phyloP scores from a whole-genome alignment of 2,113 vertebrate genomes.

The Eupsittula cactorum region DNA sequence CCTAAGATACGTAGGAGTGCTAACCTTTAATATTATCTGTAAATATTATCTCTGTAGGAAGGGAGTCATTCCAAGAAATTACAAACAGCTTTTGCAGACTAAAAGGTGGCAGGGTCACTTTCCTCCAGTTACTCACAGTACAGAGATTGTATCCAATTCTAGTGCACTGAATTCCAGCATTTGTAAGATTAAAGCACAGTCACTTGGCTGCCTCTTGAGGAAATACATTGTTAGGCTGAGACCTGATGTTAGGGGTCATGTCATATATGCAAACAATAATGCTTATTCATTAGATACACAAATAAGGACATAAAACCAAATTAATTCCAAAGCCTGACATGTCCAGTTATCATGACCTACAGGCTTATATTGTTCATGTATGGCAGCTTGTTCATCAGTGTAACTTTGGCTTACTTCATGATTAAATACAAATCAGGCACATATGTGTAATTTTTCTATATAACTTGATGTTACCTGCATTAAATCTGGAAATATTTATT shows the following conservation, averaged over 20 bases:
- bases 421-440: neutral
- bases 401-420: neutral
- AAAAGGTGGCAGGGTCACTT: neutral
- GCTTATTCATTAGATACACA: neutral
- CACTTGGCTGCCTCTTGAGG: neutral
- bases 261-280: neutral
- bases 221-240: slow-evolving; percentile 1
- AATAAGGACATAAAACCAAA: slow-evolving; percentile 17
- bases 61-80: neutral
- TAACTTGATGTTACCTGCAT: neutral
- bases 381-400: neutral
- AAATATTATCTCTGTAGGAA: neutral
- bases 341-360: neutral
- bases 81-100: neutral
- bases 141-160: neutral
- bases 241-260: neutral
- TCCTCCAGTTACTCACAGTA: neutral
- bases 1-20: neutral
- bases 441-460: neutral
- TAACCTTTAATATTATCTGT: neutral
- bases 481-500: neutral
- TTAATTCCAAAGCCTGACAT: slow-evolving; percentile 20
- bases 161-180: neutral
- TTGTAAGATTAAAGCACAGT: neutral
- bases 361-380: neutral